Conservation (phyloP, 2,888 invertebrate species). For the Synanthedon tipuliformis region DNA sequence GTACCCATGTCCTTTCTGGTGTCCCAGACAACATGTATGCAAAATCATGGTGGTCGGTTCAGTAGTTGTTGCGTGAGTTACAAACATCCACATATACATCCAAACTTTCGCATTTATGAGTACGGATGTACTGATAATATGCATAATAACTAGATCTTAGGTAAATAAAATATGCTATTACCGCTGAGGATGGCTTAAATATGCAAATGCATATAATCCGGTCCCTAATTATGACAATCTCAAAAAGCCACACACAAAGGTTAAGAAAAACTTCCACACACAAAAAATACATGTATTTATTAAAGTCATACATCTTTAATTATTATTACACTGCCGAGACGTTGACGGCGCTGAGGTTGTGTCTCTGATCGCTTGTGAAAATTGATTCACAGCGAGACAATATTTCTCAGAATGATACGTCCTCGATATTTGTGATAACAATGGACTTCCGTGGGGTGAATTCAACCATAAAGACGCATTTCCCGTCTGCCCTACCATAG, state of each 20-base stretch:
- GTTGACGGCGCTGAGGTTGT: conserved; percentile 33
- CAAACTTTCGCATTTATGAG: no score
- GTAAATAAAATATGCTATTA: no score
- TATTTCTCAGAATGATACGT: conserved; percentile 64
- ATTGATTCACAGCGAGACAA: conserved; percentile 59
- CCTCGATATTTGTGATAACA: conserved; percentile 56
- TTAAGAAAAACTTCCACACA: conserved; percentile 3
- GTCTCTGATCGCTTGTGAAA: conserved; percentile 32
- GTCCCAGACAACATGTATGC: no score
- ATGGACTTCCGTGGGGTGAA: conserved; percentile 56
- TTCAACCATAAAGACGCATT: conserved; percentile 57
- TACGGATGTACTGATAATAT: no score
- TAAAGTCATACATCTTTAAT: conserved; percentile 5
- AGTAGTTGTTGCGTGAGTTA: no score
- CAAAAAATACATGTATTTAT: conserved; percentile 1
- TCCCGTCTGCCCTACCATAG: conserved; percentile 57
- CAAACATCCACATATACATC: no score
- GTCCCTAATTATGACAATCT: no score
- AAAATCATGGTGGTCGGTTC: no score
- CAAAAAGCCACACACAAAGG: conserved; percentile 1
- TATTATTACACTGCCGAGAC: conserved; percentile 29
- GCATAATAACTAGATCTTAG: no score
- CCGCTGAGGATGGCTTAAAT: no score
- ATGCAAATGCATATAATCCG: no score
- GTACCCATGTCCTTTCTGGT: no score